Percentiles rank a stretch among this genome's conserved stretches.
These are phyloP conservation scores for Vidua chalybeata DNA, from an alignment of 2,113 vertebrate species.

Conservation along the genomic window DNA sequence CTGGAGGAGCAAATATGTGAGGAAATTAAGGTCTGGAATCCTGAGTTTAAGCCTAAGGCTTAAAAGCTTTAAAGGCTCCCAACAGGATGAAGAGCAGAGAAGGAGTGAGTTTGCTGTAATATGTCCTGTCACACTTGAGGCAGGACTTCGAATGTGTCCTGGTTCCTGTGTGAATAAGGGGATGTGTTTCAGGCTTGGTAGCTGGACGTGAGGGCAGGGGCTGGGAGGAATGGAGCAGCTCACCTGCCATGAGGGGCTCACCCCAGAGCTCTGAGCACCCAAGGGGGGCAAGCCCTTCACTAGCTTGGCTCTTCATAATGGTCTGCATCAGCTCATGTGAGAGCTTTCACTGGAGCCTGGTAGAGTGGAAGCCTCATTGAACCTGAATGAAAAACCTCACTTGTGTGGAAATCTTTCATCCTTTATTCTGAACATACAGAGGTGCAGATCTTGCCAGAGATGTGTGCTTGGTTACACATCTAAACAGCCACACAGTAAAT, in stretches of 20 bases:
- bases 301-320: not conserved
- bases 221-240: not conserved
- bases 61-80: not conserved
- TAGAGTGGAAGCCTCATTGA: not conserved
- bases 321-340: not conserved
- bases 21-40: not conserved
- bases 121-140: not conserved
- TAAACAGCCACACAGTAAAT: conserved; percentile 12
- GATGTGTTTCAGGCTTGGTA: not conserved
- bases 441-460: not conserved
- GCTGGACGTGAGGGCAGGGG: not conserved
- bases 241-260: not conserved
- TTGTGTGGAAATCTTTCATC: not conserved
- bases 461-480: not conserved
- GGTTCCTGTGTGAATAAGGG: not conserved
- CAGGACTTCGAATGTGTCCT: not conserved
- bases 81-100: not conserved
- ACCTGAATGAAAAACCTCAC: not conserved
- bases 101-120: not conserved
- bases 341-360: not conserved
- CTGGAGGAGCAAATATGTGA: not conserved
- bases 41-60: not conserved
- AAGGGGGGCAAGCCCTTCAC: not conserved
- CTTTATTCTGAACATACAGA: not conserved
- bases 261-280: not conserved